Percentiles rank a stretch among this genome's conserved stretches.
phyloP scores from a whole-genome alignment of 1,140 invertebrate species.

The Zophobas atratus region DNA sequence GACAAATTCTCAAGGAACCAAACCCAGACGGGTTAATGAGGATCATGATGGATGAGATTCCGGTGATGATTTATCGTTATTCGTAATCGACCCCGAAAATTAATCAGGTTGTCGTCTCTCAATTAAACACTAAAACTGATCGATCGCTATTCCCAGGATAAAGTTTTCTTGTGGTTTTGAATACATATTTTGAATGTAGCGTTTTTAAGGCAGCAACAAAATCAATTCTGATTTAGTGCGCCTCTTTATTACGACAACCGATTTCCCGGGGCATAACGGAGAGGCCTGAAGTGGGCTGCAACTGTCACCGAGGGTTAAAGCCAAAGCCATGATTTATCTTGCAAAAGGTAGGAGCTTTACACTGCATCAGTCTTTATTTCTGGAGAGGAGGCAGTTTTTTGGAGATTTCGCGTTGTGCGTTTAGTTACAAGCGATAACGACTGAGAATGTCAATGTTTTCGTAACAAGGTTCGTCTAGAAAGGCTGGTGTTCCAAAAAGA shows the following conservation, averaged over 20 bases:
- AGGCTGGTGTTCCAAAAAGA: no score
- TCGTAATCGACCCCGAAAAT: neutral
- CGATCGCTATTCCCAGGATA: neutral
- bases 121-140: constrained; percentile 4
- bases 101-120: constrained; percentile 13
- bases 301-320: constrained; percentile 13
- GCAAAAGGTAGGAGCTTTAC: neutral
- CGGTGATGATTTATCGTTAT: constrained; percentile 11
- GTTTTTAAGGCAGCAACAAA: neutral
- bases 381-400: no score
- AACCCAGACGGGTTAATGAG: constrained; percentile 11
- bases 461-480: no score
- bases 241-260: constrained; percentile 6
- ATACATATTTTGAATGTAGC: neutral
- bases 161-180: neutral
- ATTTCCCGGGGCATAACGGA: constrained; percentile 13
- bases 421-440: no score
- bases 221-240: constrained; percentile 24
- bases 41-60: constrained; percentile 16
- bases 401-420: no score
- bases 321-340: constrained; percentile 23
- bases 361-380: no score
- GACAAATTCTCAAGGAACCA: constrained; percentile 12
- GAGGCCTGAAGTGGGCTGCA: constrained; percentile 12
- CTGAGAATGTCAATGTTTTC: no score